These are phyloP conservation scores for Oceanodroma leucorhoa DNA, from an alignment of 2,797 vertebrate genomes.

Conservation along the genomic window DNA sequence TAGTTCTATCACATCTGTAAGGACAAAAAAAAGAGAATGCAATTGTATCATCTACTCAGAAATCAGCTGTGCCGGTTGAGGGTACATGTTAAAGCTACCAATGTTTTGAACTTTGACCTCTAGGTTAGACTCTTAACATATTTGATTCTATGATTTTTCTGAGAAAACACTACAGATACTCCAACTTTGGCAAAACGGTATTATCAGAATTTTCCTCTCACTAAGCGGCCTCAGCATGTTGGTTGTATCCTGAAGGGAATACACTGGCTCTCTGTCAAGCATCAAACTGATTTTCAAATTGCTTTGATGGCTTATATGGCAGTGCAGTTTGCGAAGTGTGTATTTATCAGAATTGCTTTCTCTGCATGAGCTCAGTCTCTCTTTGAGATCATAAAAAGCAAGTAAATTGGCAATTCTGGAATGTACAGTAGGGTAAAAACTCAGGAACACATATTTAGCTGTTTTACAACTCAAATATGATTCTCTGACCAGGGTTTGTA, in stretches of 20 bases:
- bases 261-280: constrained; percentile 64
- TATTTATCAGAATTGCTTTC: constrained; percentile 62
- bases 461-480: neutral
- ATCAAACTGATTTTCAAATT: constrained; percentile 80
- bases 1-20: neutral
- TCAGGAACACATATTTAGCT: neutral
- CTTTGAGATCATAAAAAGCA: constrained; percentile 16
- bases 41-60: neutral
- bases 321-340: constrained; percentile 22
- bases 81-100: neutral
- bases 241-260: constrained; percentile 51
- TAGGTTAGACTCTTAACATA: neutral
- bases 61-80: neutral
- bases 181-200: constrained; percentile 40
- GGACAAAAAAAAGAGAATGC: neutral
- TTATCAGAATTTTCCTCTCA: constrained; percentile 53
- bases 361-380: constrained; percentile 1
- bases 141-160: constrained; percentile 5
- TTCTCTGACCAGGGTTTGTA: neutral
- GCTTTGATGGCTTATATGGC: constrained; percentile 62
- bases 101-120: constrained; percentile 12
- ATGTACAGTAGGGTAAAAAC: neutral
- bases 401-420: constrained; percentile 34
- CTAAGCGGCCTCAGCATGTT: constrained; percentile 67
- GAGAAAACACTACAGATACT: neutral